Conservation (phyloP, 2,888 invertebrate genomes). For the Brachyopa scutellaris region DNA sequence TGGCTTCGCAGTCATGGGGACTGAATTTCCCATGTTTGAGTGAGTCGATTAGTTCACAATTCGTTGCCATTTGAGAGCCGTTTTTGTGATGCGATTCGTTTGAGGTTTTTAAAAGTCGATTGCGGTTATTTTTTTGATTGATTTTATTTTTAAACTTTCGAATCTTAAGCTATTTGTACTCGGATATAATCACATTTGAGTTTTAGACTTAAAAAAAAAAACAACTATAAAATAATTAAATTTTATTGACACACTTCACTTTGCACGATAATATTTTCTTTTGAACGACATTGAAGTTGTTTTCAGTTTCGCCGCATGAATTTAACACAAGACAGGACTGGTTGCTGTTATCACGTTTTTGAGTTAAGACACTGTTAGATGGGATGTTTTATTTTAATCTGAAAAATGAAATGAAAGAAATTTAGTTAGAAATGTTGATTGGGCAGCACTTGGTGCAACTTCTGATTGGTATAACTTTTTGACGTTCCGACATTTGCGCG, state of each 20-base stretch:
- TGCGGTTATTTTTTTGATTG: too few species aligned
- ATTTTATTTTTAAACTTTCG: conserved; percentile 20
- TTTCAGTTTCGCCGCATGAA: conserved; percentile 10
- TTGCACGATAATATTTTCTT: conserved; percentile 76
- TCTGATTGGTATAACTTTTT: conserved; percentile 49
- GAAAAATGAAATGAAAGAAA: conserved; percentile 53
- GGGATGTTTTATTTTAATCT: conserved; percentile 14
- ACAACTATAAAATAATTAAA: not conserved
- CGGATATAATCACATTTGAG: conserved; percentile 55
- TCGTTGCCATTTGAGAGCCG: conserved; percentile 78
- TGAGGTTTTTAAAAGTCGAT: not conserved
- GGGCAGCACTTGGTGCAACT: not conserved
- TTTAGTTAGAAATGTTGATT: conserved; percentile 9
- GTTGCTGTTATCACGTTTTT: not conserved
- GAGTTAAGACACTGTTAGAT: conserved; percentile 17
- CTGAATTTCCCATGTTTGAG: conserved; percentile 31
- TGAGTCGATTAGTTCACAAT: conserved; percentile 76
- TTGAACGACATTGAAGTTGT: conserved; percentile 78
- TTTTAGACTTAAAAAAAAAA: not conserved
- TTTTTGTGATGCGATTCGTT: not conserved
- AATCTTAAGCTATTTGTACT: conserved; percentile 60
- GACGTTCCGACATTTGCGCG: too few species aligned
- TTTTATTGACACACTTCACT: conserved; percentile 48
- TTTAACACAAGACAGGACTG: not conserved
- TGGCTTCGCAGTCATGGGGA: conserved; percentile 65